A percentile compares a stretch with the other conserved stretches of the same genome.
These are phyloP conservation scores for Tachina fera DNA, from an alignment of 2,888 invertebrate species.

Conservation along the genomic window DNA sequence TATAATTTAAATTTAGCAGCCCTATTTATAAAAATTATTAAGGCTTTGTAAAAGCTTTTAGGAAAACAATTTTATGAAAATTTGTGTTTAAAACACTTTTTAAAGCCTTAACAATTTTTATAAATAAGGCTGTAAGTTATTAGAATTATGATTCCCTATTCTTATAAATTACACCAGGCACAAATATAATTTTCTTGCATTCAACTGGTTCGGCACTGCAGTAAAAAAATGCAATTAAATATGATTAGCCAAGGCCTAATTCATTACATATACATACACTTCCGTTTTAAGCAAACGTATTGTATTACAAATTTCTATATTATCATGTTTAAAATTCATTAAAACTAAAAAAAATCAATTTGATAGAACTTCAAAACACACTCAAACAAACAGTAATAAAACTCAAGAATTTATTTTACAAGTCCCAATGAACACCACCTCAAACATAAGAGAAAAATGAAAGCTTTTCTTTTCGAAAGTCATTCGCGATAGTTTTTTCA, in stretches of 20 bases:
- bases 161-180: no score
- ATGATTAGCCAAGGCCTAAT: not conserved
- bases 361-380: constrained; percentile 19
- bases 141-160: no score
- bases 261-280: not conserved
- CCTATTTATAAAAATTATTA: no score
- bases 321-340: constrained; percentile 60
- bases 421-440: not conserved
- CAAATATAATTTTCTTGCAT: no score
- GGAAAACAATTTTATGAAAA: no score
- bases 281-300: not conserved
- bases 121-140: no score
- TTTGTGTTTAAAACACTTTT: no score
- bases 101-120: no score
- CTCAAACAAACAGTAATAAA: constrained; percentile 5
- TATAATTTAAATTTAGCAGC: no score
- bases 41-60: no score
- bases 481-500: no score
- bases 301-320: constrained; percentile 2
- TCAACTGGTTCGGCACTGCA: not conserved
- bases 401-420: constrained; percentile 23
- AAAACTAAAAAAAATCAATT: constrained; percentile 44
- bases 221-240: not conserved
- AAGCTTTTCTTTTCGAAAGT: not conserved
- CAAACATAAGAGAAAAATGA: not conserved